Conservation (phyloP, 2,797 vertebrate species). For the Enteromius argenteus region DNA sequence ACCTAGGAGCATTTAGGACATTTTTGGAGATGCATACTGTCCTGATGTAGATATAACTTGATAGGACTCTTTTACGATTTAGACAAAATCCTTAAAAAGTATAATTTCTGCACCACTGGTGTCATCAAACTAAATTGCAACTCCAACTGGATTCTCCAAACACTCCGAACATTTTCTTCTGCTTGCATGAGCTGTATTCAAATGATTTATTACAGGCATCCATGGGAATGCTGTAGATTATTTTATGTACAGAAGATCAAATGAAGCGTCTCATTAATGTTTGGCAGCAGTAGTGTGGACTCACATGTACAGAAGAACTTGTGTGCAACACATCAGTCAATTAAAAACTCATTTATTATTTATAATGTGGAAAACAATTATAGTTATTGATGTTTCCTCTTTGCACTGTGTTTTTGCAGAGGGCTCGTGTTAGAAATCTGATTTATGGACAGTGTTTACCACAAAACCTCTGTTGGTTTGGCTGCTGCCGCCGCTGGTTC, state of each 20-base stretch:
- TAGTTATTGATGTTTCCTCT: constrained; percentile 15
- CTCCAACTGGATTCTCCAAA: not conserved
- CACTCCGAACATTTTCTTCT: not conserved
- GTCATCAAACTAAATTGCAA: not conserved
- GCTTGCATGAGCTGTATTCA: not conserved
- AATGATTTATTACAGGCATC: constrained; percentile 34
- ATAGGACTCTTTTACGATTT: not conserved
- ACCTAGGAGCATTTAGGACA: not conserved
- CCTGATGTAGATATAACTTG: not conserved
- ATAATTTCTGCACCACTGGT: not conserved
- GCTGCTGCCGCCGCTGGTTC: not conserved
- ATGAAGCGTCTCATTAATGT: constrained; percentile 28
- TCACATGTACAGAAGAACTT: constrained; percentile 19
- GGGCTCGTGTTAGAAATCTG: not conserved
- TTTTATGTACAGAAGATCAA: constrained; percentile 26
- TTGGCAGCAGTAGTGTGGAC: not conserved
- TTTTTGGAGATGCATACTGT: not conserved
- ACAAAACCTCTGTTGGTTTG: constrained; percentile 11
- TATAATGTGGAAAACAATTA: constrained; percentile 34
- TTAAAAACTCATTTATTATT: constrained; percentile 44
- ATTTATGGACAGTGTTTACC: constrained; percentile 12
- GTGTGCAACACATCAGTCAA: constrained; percentile 19
- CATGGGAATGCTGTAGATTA: constrained; percentile 7
- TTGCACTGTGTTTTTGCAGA: not conserved
- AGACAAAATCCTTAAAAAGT: not conserved